Base-by-base conservation (phyloP, 1,140 invertebrate species). In the Pogonomyrmex californicus region DNA sequence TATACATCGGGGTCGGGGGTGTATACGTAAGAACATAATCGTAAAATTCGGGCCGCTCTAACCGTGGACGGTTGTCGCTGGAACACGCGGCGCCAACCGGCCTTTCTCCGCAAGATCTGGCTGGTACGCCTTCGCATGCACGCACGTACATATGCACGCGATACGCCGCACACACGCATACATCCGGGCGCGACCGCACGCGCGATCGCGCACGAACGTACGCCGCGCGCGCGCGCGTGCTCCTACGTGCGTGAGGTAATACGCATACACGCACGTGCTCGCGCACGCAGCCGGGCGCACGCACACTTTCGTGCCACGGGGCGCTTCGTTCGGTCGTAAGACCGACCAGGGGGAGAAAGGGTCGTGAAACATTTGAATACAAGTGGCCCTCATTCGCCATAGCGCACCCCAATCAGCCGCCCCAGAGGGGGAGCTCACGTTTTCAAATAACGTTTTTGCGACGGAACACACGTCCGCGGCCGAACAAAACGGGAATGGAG, bases 391-490 rank as follows among this genome's bases (percentile, higher is more conserved):
- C 79, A 75, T 83, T 75, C 79, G 79, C 79, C 68, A 30, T 83
- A 49, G 79, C 79, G 79, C 79, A 75, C 79, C 79, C 79, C 79
- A 83, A 83, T 83, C 79, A 83, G 79, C 79, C 49, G 17, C 4
- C 30, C 33, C 33, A 9, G 51, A 44, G 44, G 41, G 79, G 17
- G 68, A 75, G 41, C 30, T 23, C 23, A 23, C 41, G 68, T 83
- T 83, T 83, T 83, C 68, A 83, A 83, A 83, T 62, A 83, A 83
- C 68, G 68, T 83, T 83, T 83, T 83, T 83, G 78, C 78, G 68
- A 83, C 79, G 79, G 38, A 83, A 83, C 79, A 83, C 79, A 62
- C 54, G 79, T 73, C 41, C 79, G 66, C 51, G 66, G 7, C 17
- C 66, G 66, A 60, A 82, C 66, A 71, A 73, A 58, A 73, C 66